These are phyloP conservation scores for Drosophila testacea DNA, from an alignment of 2,888 invertebrate species.

Conservation along the genomic window DNA sequence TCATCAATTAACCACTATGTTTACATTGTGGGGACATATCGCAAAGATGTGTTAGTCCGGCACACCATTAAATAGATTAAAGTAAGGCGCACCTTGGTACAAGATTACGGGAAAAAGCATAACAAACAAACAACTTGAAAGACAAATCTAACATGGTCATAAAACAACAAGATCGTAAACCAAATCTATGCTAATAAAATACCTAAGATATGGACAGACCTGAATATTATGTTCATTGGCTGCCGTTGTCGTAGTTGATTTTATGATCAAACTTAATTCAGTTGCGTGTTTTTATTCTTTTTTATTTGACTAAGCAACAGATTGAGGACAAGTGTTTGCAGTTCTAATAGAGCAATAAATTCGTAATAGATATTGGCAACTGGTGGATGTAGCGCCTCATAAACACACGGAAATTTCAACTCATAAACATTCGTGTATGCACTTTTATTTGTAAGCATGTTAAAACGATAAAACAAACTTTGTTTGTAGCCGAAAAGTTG, in stretches of 20 bases:
- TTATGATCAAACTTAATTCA: constrained; percentile 44
- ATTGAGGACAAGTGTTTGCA: constrained; percentile 57
- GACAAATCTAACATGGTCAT: constrained; percentile 45
- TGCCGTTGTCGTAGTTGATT: constrained; percentile 41
- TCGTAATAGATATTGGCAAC: constrained; percentile 54
- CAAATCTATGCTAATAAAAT: constrained; percentile 69
- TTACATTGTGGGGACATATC: constrained; percentile 7
- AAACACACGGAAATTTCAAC: constrained; percentile 23
- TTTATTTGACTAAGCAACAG: constrained; percentile 18
- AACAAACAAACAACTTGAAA: constrained; percentile 24
- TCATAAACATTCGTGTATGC: constrained; percentile 16
- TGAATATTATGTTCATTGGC: constrained; percentile 27
- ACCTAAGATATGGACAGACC: constrained; percentile 21
- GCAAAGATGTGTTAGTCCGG: constrained; percentile 27
- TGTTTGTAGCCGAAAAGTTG: constrained; percentile 37
- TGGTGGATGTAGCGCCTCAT: constrained; percentile 10
- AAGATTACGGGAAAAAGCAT: constrained; percentile 3
- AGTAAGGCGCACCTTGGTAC: constrained; percentile 23
- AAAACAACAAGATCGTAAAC: constrained; percentile 51
- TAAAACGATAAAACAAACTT: constrained; percentile 37
- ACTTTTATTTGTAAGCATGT: constrained; percentile 24
- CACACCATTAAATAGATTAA: constrained; percentile 67
- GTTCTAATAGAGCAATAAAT: constrained; percentile 70
- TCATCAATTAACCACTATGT: constrained; percentile 8
- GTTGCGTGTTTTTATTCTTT: constrained; percentile 32